A percentile compares a stretch with the other conserved stretches of the same genome.
Evolutionary conservation across 2,797 vertebrate species (phyloP).

Genomic region (Sylvia borin): DNA sequence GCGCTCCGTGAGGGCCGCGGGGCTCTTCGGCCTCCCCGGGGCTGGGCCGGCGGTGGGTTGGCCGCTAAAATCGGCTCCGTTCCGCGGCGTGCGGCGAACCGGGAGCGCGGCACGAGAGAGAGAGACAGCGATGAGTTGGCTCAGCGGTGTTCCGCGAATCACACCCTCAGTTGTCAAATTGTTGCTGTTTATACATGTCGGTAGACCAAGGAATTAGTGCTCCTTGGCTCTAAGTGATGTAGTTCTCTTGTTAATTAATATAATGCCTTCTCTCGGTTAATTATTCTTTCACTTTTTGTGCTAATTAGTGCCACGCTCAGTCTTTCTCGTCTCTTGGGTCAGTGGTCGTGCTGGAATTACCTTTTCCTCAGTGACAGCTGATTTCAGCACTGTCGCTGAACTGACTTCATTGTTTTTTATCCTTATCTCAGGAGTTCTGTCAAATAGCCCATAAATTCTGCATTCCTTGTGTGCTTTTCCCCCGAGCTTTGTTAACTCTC

Average conservation of each 20-base stretch:
- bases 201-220: accelerated
- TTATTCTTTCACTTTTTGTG: accelerated
- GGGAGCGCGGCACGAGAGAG: accelerated
- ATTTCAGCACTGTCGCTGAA: neutral
- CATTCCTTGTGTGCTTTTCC: accelerated
- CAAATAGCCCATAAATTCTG: neutral
- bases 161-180: accelerated
- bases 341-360: neutral
- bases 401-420: accelerated
- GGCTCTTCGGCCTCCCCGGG: neutral
- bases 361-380: neutral
- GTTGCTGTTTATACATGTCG: accelerated
- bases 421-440: neutral
- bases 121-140: accelerated
- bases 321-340: neutral
- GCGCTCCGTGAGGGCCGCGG: neutral
- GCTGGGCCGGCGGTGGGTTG: neutral
- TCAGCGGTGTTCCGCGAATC: accelerated
- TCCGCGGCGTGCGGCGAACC: accelerated
- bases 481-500: neutral
- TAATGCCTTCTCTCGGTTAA: accelerated
- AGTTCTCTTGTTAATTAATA: neutral
- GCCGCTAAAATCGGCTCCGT: too few species aligned
- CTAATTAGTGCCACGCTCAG: neutral
- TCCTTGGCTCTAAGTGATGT: accelerated